Base-by-base conservation (phyloP, 1,140 invertebrate genomes). In the Oedothorax gibbosus region DNA sequence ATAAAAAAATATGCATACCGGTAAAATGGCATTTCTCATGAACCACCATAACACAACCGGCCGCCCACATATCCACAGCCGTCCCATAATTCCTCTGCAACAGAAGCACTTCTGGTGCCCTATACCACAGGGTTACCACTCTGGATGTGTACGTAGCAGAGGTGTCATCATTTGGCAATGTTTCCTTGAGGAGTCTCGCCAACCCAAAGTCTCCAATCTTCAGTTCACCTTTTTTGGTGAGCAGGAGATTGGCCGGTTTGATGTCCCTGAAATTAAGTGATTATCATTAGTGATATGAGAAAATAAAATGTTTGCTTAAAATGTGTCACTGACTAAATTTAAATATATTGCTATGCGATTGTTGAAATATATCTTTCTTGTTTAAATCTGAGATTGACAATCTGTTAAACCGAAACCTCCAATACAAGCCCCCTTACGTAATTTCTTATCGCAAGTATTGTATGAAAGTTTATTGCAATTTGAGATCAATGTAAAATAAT, bases 91-190 rank as follows among this genome's bases (percentile, higher is more conserved):
- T 97, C 21, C 98, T 91, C 88, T 99, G 97, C 53, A 98, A 98
- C 0, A 98, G 90, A 5, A 97, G 88, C 12, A 97, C 89, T 89
- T 97, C 95, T 0, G 98, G 98, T 20, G 98, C 1, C n/a, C 98
- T 92, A 90, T 99, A 99, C 98, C 98, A 99, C 10, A 99, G 90
- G 20, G 98, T 99, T 0, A 99, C 98, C 0, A 99, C 98, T 87
- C 98, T 92, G 89, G 99, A 99, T 50, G 98, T 99, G 88, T 98
- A 99, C 35, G 35, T 35, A 35, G 35, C 35, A 35, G 35, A 5
- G 35, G 35, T 35, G 35, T 35, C 35, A 35, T 35, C 35, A 35
- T 35, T 35, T 20, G 9, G 35, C 5, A 5, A 35, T 35, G 1
- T 83, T 0, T 94, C 93, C 90, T 96, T 98, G 89, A 98, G 98